These are phyloP conservation scores for Mercenaria mercenaria DNA, from an alignment of 1,140 invertebrate species.

Conservation along the genomic window DNA sequence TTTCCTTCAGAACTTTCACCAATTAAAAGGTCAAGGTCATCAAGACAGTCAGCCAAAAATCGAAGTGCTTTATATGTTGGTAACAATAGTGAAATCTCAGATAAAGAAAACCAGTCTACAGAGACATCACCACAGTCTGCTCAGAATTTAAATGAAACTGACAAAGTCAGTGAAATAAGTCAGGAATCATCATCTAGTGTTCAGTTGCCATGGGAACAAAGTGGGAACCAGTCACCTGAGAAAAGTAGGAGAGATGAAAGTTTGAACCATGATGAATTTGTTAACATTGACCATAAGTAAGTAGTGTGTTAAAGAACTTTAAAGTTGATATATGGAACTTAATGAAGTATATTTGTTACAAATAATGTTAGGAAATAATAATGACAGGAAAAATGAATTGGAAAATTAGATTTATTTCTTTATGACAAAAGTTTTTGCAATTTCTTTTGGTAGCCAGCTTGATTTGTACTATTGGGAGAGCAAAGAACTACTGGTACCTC, in stretches of 20 bases:
- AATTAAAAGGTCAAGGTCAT: conserved; percentile 29
- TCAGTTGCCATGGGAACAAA: conserved; percentile 57
- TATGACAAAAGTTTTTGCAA: too few relatives aligned
- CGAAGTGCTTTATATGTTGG: conserved; percentile 2
- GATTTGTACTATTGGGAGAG: too few relatives aligned
- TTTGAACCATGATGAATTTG: conserved; percentile 62
- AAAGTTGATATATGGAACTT: too few relatives aligned
- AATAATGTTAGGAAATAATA: too few relatives aligned
- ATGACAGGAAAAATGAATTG: too few relatives aligned
- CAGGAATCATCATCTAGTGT: neutral
- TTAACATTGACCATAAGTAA: conserved; percentile 65
- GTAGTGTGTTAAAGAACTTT: too few relatives aligned
- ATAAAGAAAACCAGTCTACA: neutral
- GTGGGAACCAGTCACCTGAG: neutral
- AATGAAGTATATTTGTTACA: too few relatives aligned
- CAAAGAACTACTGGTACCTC: too few relatives aligned
- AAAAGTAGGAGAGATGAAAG: conserved; percentile 36
- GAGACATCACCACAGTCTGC: neutral
- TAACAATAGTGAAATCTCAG: neutral
- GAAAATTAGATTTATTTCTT: too few relatives aligned
- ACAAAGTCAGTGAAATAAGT: neutral
- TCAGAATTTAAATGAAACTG: neutral
- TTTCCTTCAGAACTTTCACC: conserved; percentile 54
- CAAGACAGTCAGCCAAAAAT: neutral
- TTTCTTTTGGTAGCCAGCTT: too few relatives aligned